Conservation (phyloP, 2,888 invertebrate genomes). For the Cremastobaeus sp. region DNA sequence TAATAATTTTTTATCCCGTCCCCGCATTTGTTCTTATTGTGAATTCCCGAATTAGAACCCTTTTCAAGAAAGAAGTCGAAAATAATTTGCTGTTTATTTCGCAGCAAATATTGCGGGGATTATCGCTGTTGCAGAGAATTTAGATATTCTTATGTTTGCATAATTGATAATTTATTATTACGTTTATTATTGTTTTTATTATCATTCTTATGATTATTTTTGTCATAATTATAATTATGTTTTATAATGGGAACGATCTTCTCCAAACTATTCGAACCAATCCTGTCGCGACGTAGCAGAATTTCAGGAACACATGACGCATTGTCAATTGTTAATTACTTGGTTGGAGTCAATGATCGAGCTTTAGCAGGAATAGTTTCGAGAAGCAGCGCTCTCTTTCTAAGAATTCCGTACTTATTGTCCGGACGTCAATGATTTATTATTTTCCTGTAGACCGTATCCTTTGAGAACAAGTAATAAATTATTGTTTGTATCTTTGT, state of each 20-base stretch:
- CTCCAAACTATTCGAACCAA: constrained; percentile 45
- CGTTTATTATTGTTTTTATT: constrained; percentile 59
- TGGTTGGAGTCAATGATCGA: constrained; percentile 3
- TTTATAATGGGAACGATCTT: constrained; percentile 48
- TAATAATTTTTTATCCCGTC: too few relatives aligned
- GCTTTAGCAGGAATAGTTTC: constrained; percentile 38
- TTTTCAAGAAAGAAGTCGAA: too few relatives aligned
- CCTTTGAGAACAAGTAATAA: constrained; percentile 72
- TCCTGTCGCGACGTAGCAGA: neutral
- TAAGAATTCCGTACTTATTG: constrained; percentile 73
- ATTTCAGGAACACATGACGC: neutral
- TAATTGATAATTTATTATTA: constrained; percentile 62
- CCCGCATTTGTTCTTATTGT: too few relatives aligned
- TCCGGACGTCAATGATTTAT: constrained; percentile 68
- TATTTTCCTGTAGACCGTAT: constrained; percentile 69
- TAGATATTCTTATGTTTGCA: too few relatives aligned
- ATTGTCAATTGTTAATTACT: constrained; percentile 19
- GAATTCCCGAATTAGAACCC: too few relatives aligned
- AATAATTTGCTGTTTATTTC: too few relatives aligned
- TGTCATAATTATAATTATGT: constrained; percentile 55
- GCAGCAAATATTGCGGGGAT: too few relatives aligned
- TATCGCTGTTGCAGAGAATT: too few relatives aligned
- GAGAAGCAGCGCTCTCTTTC: constrained; percentile 60
- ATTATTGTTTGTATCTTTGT: constrained; percentile 76
- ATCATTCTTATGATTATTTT: constrained; percentile 59